Percentiles rank a stretch among this genome's conserved stretches.
These are phyloP conservation scores for Cordylochernes scorpioides DNA, from an alignment of 2,888 invertebrate genomes.

Conservation along the genomic window DNA sequence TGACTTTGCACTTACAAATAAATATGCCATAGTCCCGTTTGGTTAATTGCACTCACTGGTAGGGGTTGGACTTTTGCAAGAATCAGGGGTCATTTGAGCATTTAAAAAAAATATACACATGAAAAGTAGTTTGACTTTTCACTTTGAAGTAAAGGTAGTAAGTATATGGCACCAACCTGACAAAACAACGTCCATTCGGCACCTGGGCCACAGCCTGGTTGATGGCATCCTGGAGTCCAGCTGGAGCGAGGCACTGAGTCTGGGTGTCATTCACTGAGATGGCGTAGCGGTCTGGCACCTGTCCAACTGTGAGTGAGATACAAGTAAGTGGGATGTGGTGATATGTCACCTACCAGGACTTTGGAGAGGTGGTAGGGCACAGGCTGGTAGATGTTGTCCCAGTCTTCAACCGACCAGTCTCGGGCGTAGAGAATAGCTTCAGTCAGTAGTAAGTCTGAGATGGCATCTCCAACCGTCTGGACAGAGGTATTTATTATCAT, in stretches of 20 bases:
- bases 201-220: slow-evolving; percentile 40
- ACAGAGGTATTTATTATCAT: no score
- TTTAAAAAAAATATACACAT: no score
- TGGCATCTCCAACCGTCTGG: slow-evolving; percentile 69
- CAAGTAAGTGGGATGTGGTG: no score
- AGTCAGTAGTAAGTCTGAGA: slow-evolving; percentile 77
- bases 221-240: slow-evolving; percentile 53
- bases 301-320: no score
- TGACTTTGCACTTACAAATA: no score
- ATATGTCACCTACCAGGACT: slow-evolving; percentile 39
- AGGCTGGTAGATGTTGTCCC: slow-evolving; percentile 56
- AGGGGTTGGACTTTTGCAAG: no score
- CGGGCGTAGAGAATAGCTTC: slow-evolving; percentile 59
- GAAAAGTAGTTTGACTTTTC: no score
- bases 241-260: slow-evolving; percentile 46
- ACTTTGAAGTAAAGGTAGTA: no score
- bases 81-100: no score
- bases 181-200: slow-evolving; percentile 52
- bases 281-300: slow-evolving; percentile 44
- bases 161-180: slow-evolving; percentile 29
- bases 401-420: slow-evolving; percentile 48
- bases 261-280: slow-evolving; percentile 71
- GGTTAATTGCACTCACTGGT: no score
- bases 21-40: no score
- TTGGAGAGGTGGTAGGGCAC: slow-evolving; percentile 65